Evolutionary conservation across 2,888 invertebrate species (phyloP).

Genomic region (Parnassius apollo): DNA sequence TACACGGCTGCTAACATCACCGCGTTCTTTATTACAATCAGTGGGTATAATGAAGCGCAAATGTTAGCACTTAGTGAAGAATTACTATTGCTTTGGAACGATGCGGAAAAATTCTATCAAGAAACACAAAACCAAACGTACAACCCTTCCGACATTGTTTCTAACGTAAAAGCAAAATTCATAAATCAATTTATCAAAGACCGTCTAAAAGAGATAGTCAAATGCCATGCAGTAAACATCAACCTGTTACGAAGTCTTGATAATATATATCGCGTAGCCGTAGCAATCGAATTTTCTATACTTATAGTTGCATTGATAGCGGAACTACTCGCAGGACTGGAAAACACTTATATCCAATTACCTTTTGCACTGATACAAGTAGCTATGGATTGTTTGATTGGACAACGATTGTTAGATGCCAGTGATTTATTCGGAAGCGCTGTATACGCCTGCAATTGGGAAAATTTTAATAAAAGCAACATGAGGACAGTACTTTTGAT

Average conservation of each 20-base stretch:
- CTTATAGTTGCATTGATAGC: conserved; percentile 48
- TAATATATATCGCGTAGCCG: conserved; percentile 42
- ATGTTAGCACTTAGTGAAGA: conserved; percentile 52
- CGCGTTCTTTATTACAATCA: conserved; percentile 44
- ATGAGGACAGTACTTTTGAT: conserved; percentile 53
- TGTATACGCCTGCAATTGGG: conserved; percentile 60
- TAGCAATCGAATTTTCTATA: conserved; percentile 50
- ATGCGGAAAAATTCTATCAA: conserved; percentile 35
- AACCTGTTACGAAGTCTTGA: conserved; percentile 42
- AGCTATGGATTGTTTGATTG: conserved; percentile 53
- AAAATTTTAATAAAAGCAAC: conserved; percentile 52
- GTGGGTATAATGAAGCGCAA: conserved; percentile 55
- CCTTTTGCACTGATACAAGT: conserved; percentile 52
- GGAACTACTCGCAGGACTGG: conserved; percentile 54
- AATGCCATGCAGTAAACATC: conserved; percentile 44
- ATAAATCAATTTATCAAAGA: conserved; percentile 43
- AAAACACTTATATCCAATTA: conserved; percentile 51
- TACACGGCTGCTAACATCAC: conserved; percentile 45
- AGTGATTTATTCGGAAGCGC: conserved; percentile 46
- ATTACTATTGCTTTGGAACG: conserved; percentile 44
- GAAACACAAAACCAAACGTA: conserved; percentile 6
- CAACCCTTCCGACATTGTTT: not conserved
- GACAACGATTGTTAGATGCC: conserved; percentile 56
- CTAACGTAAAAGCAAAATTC: conserved; percentile 20
- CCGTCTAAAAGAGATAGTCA: conserved; percentile 41